Percentiles rank a stretch among this genome's conserved stretches.
These are phyloP conservation scores for Limnothrissa miodon DNA, from an alignment of 2,113 vertebrate species.

Conservation along the genomic window DNA sequence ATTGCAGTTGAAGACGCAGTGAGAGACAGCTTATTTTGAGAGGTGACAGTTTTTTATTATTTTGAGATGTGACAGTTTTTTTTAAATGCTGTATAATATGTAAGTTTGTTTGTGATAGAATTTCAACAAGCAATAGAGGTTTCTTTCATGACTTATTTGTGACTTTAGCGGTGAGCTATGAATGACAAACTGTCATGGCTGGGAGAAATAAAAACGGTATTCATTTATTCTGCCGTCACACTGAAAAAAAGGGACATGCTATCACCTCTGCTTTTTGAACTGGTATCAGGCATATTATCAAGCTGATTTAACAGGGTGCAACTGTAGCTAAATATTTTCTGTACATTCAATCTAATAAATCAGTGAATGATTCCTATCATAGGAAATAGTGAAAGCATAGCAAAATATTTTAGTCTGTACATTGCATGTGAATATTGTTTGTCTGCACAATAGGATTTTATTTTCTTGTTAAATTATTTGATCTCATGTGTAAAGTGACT, in stretches of 20 bases:
- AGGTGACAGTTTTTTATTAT: neutral
- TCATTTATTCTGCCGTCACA: neutral
- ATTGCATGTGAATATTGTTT: constrained; percentile 3
- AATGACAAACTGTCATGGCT: neutral
- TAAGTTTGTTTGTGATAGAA: neutral
- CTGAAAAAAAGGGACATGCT: neutral
- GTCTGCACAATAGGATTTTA: neutral
- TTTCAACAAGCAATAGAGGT: neutral
- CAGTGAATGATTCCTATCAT: neutral
- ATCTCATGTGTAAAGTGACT: neutral
- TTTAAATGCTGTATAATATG: neutral
- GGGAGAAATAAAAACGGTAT: neutral
- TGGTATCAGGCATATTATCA: neutral
- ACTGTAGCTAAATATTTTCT: neutral
- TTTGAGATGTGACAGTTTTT: no score
- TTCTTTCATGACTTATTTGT: neutral
- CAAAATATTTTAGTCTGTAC: neutral
- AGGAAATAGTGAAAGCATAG: neutral
- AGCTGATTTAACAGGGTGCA: neutral
- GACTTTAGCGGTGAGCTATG: neutral
- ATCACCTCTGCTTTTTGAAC: neutral
- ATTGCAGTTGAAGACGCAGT: neutral
- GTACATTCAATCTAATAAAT: neutral
- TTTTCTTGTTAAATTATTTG: constrained; percentile 11
- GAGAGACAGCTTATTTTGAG: neutral